Conservation (phyloP, 1,140 invertebrate species). For the Drosophila tani region DNA sequence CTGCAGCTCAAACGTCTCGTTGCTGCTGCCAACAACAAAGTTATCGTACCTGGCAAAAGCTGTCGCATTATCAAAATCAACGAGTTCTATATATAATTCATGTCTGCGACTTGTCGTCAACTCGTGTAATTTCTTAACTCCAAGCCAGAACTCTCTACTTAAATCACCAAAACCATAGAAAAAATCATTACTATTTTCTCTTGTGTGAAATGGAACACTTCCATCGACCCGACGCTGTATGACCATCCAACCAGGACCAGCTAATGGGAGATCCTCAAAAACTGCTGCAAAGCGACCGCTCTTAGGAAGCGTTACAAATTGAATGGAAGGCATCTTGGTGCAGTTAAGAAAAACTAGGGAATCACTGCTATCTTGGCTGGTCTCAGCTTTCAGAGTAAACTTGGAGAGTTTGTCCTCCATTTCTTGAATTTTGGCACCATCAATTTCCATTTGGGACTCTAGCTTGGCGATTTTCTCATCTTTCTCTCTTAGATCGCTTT, state of each 20-base stretch:
- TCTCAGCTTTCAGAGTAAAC: not conserved
- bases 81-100: slow-evolving; percentile 9
- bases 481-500: too few species aligned
- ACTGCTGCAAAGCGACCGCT: not conserved
- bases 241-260: slow-evolving; percentile 1
- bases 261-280: not conserved
- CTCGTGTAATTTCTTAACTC: not conserved
- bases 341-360: not conserved
- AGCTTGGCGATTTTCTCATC: too few species aligned
- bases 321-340: not conserved
- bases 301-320: not conserved
- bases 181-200: not conserved
- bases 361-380: not conserved
- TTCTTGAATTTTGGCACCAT: not conserved
- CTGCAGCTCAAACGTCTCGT: not conserved
- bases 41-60: slow-evolving; percentile 10
- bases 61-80: slow-evolving; percentile 6
- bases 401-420: not conserved
- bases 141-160: slow-evolving; percentile 3
- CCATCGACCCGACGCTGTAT: slow-evolving; percentile 5
- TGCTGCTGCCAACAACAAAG: not conserved
- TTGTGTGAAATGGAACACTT: not conserved
- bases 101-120: not conserved
- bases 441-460: too few species aligned
- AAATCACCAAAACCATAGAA: not conserved